phyloP scores from a whole-genome alignment of 2,888 invertebrate genomes.

The Altica lythri region DNA sequence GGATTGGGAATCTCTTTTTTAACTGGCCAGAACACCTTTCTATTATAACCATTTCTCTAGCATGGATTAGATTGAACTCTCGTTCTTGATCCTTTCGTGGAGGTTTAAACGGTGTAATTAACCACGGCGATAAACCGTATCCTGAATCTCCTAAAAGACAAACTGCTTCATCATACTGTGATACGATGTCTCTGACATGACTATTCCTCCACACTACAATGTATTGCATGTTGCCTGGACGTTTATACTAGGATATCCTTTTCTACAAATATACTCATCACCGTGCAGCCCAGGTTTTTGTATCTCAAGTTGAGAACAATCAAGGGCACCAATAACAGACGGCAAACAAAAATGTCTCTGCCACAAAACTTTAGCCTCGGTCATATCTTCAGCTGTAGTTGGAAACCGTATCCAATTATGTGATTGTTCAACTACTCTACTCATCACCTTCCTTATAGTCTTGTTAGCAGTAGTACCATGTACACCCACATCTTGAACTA shows the following conservation, averaged over 20 bases:
- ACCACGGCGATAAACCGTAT: not conserved
- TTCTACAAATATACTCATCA: not conserved
- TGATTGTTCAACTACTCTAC: not conserved
- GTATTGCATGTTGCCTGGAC: not conserved
- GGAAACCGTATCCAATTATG: not conserved
- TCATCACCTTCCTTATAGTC: not conserved
- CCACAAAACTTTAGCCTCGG: not conserved
- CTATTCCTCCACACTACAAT: not conserved
- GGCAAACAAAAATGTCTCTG: not conserved
- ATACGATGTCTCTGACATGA: not conserved
- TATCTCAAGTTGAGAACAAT: not conserved
- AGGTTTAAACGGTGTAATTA: not conserved
- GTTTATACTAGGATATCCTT: not conserved
- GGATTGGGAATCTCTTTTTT: not conserved
- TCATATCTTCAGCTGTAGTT: not conserved
- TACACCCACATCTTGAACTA: not conserved
- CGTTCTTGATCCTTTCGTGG: not conserved
- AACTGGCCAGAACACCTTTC: not conserved
- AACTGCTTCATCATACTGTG: not conserved
- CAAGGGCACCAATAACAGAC: not conserved
- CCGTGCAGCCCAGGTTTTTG: not conserved
- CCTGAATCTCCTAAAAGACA: not conserved
- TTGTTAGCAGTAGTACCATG: not conserved
- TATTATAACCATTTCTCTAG: not conserved
- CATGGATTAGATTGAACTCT: not conserved